These are phyloP conservation scores for Eufriesea mexicana DNA, from an alignment of 1,140 invertebrate genomes.

Conservation along the genomic window DNA sequence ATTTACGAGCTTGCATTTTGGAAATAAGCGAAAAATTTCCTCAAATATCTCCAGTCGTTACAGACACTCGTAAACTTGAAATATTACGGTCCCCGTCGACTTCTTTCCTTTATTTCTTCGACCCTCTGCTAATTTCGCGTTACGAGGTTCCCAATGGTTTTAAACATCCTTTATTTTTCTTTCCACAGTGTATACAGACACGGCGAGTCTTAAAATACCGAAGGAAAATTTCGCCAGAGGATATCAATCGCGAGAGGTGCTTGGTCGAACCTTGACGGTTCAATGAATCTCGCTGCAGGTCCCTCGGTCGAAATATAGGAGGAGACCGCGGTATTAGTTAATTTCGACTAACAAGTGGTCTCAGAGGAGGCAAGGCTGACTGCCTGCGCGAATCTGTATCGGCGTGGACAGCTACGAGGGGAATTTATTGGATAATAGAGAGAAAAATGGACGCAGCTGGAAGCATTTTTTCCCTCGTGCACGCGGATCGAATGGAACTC, in stretches of 20 bases:
- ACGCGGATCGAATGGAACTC: background rate
- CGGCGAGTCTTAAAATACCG: background rate
- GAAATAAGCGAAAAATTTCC: too few relatives aligned
- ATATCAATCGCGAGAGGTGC: background rate
- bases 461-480: background rate
- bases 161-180: background rate
- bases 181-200: background rate
- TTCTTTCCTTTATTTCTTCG: too few relatives aligned
- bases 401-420: background rate
- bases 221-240: background rate
- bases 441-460: background rate
- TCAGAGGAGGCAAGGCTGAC: too few relatives aligned
- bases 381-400: background rate
- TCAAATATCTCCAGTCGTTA: too few relatives aligned
- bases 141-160: background rate
- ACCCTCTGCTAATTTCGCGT: too few relatives aligned
- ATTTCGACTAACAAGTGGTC: constrained; percentile 1
- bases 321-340: background rate
- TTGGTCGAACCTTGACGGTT: background rate
- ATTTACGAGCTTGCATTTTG: too few relatives aligned
- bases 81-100: too few relatives aligned
- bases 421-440: constrained; percentile 1
- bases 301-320: background rate
- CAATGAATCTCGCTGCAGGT: background rate
- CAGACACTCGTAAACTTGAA: too few relatives aligned